phyloP scores from a whole-genome alignment of 2,888 invertebrate species.

The Thecocarcelia acutangulata region DNA sequence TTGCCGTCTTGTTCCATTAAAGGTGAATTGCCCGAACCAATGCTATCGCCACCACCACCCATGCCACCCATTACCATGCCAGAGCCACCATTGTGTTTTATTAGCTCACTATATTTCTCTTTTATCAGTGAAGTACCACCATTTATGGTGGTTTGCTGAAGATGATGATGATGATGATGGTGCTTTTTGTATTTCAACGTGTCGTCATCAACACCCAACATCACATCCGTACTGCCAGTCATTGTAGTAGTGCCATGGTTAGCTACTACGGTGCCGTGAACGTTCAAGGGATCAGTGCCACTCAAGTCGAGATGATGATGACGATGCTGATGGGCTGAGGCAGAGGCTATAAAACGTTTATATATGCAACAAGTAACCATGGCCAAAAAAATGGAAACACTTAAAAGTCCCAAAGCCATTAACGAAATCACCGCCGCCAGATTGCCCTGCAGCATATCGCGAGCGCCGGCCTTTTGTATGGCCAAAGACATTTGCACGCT shows the following conservation, averaged over 20 bases:
- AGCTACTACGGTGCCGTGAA: conserved; percentile 63
- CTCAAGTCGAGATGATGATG: conserved; percentile 73
- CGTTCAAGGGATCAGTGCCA: conserved; percentile 67
- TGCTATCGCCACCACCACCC: conserved; percentile 32
- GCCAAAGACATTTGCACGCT: conserved; percentile 85
- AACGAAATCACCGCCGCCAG: conserved; percentile 76
- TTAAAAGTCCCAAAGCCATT: conserved; percentile 77
- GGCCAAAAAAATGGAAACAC: conserved; percentile 77
- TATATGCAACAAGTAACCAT: conserved; percentile 78
- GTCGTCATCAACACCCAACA: conserved; percentile 61
- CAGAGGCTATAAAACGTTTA: conserved; percentile 75
- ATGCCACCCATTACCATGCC: conserved; percentile 27
- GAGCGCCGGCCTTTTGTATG: conserved; percentile 74
- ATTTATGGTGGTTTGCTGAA: conserved; percentile 69
- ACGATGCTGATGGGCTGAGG: conserved; percentile 73
- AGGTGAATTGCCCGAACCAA: conserved; percentile 60
- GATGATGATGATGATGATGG: conserved; percentile 62
- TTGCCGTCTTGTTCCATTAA: conserved; percentile 55
- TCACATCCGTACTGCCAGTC: conserved; percentile 71
- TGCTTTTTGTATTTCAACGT: conserved; percentile 63
- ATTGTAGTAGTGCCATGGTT: conserved; percentile 66
- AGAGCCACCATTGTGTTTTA: conserved; percentile 66
- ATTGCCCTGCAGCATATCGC: conserved; percentile 76
- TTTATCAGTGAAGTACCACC: conserved; percentile 62
- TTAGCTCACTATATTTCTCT: conserved; percentile 70